These are phyloP conservation scores for Ophion costatus DNA, from an alignment of 2,888 invertebrate species.

Conservation along the genomic window DNA sequence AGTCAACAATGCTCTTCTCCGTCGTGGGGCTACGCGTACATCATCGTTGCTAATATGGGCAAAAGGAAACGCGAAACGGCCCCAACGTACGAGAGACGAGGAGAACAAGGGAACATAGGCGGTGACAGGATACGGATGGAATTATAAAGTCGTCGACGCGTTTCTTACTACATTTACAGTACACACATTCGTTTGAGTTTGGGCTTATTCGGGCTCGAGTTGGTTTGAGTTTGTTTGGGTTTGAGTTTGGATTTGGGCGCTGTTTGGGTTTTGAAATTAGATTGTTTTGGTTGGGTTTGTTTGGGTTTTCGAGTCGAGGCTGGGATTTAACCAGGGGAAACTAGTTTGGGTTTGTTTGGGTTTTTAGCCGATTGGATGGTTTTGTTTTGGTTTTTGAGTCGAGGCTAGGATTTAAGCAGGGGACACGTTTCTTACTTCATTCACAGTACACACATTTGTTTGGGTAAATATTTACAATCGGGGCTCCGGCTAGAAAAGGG, in stretches of 20 bases:
- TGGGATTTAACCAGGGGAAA: no score
- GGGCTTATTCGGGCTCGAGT: not conserved
- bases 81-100: not conserved
- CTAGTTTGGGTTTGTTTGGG: no score
- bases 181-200: not conserved
- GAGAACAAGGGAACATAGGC: not conserved
- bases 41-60: not conserved
- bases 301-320: no score
- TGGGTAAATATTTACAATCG: no score
- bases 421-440: not conserved
- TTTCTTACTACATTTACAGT: not conserved
- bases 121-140: not conserved
- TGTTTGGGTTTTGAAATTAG: no score
- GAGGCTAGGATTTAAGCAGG: no score
- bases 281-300: no score
- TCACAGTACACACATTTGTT: not conserved
- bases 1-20: conserved; percentile 9
- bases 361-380: no score
- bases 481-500: no score
- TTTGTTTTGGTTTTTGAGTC: no score
- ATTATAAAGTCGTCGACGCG: not conserved
- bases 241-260: no score
- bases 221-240: no score
- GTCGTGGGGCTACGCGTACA: not conserved
- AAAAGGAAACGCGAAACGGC: not conserved